These are phyloP conservation scores for Anas platyrhynchos DNA, from an alignment of 2,113 vertebrate species.

Conservation along the genomic window DNA sequence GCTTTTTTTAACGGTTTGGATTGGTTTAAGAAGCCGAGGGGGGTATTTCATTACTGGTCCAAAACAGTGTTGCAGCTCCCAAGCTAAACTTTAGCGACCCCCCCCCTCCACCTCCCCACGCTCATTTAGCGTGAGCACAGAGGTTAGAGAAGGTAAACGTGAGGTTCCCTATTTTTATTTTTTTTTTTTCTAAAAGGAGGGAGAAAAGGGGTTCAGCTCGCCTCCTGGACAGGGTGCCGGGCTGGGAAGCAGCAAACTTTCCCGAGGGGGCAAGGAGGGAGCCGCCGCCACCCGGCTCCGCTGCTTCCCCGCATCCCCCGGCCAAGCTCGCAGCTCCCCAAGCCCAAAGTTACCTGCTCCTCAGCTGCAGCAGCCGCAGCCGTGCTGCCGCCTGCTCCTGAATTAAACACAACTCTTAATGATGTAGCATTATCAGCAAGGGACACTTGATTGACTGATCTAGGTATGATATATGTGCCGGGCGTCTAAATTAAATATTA, in stretches of 20 bases:
- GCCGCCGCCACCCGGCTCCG: background rate
- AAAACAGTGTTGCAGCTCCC: background rate
- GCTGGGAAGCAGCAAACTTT: conserved; percentile 23
- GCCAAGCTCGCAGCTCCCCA: background rate
- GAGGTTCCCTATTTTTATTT: background rate
- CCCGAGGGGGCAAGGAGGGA: background rate
- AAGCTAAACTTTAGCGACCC: background rate
- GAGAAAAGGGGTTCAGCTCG: background rate
- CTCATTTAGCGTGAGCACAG: background rate
- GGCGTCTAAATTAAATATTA: conserved; percentile 72
- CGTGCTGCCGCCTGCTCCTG: conserved; percentile 12
- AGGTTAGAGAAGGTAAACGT: background rate
- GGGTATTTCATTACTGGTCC: background rate
- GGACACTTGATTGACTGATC: conserved; percentile 74
- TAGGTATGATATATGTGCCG: conserved; percentile 64
- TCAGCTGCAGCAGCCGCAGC: background rate
- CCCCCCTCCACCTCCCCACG: rapidly evolving
- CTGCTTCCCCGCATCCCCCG: background rate
- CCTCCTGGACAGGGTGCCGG: background rate
- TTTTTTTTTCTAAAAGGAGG: background rate
- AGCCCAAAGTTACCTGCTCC: conserved; percentile 38
- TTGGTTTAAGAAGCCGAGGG: background rate
- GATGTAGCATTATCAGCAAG: conserved; percentile 68
- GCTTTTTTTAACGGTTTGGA: background rate
- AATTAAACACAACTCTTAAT: conserved; percentile 68